phyloP scores from a whole-genome alignment of 2,888 invertebrate species.

The Julus scanicus region DNA sequence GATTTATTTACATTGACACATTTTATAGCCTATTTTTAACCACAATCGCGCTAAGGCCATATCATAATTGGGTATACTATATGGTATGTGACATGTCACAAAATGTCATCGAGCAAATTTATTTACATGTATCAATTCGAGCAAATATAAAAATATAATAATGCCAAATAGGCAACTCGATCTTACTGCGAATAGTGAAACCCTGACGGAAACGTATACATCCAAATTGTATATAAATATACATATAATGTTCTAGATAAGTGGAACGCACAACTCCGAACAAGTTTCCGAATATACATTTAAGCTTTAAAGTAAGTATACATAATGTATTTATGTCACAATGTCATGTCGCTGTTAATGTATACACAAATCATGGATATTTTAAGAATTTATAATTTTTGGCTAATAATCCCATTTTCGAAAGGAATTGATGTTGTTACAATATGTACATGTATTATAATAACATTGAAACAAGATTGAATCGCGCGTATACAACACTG shows the following conservation, averaged over 20 bases:
- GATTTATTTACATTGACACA: conserved; percentile 31
- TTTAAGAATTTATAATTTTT: too few relatives aligned
- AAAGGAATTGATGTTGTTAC: too few relatives aligned
- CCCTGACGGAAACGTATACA: background rate
- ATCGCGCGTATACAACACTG: too few relatives aligned
- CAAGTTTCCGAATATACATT: background rate
- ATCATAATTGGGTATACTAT: background rate
- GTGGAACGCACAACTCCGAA: background rate
- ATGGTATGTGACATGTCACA: background rate
- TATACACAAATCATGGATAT: background rate
- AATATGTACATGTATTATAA: too few relatives aligned
- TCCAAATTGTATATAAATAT: background rate
- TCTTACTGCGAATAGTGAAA: background rate
- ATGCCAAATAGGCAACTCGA: background rate
- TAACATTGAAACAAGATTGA: too few relatives aligned
- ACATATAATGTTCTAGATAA: background rate
- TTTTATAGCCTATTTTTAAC: background rate
- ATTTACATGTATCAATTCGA: conserved; percentile 13
- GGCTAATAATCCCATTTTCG: too few relatives aligned
- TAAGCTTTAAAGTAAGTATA: background rate
- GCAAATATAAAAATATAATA: conserved; percentile 2
- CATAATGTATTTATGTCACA: background rate
- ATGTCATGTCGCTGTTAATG: background rate
- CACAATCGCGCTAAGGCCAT: background rate
- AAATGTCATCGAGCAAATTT: background rate